phyloP scores from a whole-genome alignment of 1,140 invertebrate genomes.

The Drosophila pectinifera region DNA sequence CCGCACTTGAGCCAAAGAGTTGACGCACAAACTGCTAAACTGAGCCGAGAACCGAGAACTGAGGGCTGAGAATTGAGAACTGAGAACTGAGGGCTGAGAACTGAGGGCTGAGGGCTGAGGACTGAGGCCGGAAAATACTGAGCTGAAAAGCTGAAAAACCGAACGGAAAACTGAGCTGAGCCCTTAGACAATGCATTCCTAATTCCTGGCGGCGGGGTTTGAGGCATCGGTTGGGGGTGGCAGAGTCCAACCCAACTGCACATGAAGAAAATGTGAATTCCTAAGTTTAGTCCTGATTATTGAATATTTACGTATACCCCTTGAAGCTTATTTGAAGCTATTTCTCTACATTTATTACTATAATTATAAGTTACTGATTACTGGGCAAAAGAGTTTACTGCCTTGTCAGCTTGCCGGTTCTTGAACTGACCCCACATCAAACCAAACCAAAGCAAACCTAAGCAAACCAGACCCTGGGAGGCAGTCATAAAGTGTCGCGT shows the following conservation, averaged over 20 bases:
- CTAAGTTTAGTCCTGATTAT: background rate
- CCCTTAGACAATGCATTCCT: constrained; percentile 73
- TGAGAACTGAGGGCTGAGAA: constrained; percentile 18
- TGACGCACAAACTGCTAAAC: constrained; percentile 61
- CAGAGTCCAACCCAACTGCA: background rate
- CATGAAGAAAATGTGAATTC: background rate
- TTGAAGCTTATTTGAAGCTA: background rate
- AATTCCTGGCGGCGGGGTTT: constrained; percentile 54
- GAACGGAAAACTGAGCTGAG: constrained; percentile 42
- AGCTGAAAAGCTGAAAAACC: constrained; percentile 41
- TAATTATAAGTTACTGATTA: background rate
- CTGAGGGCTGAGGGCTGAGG: constrained; percentile 5
- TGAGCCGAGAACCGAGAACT: constrained; percentile 34
- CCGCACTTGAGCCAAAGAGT: constrained; percentile 67
- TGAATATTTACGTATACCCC: background rate
- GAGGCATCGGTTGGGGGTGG: background rate
- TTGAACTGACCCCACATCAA: constrained; percentile 32
- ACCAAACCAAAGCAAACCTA: constrained; percentile 18
- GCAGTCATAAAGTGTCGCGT: constrained; percentile 75
- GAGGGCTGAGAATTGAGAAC: background rate
- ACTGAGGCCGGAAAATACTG: constrained; percentile 16
- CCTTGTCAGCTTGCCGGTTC: constrained; percentile 32
- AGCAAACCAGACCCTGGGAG: constrained; percentile 36
- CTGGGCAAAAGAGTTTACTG: constrained; percentile 10
- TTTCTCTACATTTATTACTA: background rate